These are phyloP conservation scores for Choloepus hoffmanni DNA, from an alignment of 2,113 vertebrate genomes.

Conservation along the genomic window DNA sequence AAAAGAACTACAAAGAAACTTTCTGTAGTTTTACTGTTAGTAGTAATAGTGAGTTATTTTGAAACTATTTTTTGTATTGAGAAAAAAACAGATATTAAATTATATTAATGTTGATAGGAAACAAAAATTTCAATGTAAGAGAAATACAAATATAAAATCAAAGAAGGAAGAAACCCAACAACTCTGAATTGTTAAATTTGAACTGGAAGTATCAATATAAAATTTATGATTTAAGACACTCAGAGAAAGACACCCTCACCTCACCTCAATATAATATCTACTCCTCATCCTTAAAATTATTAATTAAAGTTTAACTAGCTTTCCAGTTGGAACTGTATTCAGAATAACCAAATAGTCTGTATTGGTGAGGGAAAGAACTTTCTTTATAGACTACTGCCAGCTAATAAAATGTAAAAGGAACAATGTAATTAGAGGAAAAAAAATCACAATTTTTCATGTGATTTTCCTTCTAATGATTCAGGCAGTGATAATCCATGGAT, in stretches of 20 bases:
- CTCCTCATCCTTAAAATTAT: neutral
- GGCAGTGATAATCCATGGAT: neutral
- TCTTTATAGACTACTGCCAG: neutral
- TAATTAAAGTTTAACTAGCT: conserved; percentile 36
- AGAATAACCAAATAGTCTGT: conserved; percentile 26
- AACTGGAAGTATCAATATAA: neutral
- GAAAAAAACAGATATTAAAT: neutral
- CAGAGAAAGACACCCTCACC: neutral
- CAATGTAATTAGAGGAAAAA: neutral
- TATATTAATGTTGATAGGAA: conserved; percentile 24
- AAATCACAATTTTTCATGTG: neutral
- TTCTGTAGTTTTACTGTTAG: neutral
- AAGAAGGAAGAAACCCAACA: neutral
- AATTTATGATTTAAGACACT: neutral
- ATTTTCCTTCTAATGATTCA: neutral
- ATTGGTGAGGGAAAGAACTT: neutral
- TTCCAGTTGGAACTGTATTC: conserved; percentile 20
- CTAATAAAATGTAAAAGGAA: conserved; percentile 1
- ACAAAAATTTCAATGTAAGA: neutral
- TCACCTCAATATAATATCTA: neutral
- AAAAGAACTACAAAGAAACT: conserved; percentile 31
- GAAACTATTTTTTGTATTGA: neutral
- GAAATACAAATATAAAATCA: conserved; percentile 38
- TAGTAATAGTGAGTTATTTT: conserved; percentile 15
- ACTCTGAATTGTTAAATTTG: neutral